Conservation (phyloP, 2,888 invertebrate genomes). For the Agriopis leucophaearia region DNA sequence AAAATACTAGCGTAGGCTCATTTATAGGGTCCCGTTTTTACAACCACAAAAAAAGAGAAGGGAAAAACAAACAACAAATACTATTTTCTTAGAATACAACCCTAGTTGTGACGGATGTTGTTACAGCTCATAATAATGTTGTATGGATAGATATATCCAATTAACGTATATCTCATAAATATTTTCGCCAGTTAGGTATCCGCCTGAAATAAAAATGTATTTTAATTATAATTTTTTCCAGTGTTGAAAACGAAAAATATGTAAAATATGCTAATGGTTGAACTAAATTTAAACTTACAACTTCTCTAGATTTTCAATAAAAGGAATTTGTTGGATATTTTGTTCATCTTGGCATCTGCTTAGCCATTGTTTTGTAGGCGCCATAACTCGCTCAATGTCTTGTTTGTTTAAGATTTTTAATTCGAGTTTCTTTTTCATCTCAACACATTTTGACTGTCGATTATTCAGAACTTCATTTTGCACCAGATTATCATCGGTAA, state of each 20-base stretch:
- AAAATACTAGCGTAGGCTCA: too few relatives aligned
- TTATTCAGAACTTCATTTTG: background rate
- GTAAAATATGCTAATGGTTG: background rate
- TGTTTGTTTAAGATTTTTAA: background rate
- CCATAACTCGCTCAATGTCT: conserved; percentile 39
- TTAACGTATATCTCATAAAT: conserved; percentile 4
- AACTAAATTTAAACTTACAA: conserved; percentile 61
- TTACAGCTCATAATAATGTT: too few relatives aligned
- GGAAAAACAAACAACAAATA: too few relatives aligned
- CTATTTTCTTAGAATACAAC: too few relatives aligned
- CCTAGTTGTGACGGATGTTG: too few relatives aligned
- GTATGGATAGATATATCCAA: background rate
- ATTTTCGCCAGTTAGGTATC: conserved; percentile 60
- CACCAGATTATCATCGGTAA: conserved; percentile 27
- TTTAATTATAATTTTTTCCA: background rate
- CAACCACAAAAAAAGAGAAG: too few relatives aligned
- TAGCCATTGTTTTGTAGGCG: conserved; percentile 69
- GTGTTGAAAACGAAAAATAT: background rate
- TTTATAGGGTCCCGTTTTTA: too few relatives aligned
- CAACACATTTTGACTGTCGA: conserved; percentile 13
- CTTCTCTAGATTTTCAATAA: conserved; percentile 61
- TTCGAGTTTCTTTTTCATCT: conserved; percentile 10
- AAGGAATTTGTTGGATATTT: conserved; percentile 12
- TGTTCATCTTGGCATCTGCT: conserved; percentile 49
- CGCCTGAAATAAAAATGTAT: conserved; percentile 47